These are phyloP conservation scores for Spatulosminthurus flaviceps DNA, from an alignment of 2,888 invertebrate species.

Conservation along the genomic window DNA sequence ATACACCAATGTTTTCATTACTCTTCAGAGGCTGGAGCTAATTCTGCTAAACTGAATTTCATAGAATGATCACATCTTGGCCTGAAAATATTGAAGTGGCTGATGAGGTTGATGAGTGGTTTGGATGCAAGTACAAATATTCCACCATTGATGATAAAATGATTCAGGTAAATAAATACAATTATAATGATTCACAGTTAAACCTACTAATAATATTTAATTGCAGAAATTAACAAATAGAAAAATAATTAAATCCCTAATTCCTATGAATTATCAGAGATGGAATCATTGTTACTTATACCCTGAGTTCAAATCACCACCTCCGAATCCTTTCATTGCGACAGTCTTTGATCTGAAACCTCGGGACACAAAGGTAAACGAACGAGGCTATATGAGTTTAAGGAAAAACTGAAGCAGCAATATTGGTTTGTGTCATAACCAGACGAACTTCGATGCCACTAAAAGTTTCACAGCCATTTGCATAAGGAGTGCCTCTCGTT, in stretches of 20 bases:
- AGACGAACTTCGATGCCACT: too few relatives aligned
- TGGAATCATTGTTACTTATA: conserved; percentile 76
- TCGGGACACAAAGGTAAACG: conserved; percentile 71
- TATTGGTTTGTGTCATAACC: too few relatives aligned
- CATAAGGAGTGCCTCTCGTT: too few relatives aligned
- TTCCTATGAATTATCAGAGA: conserved; percentile 64
- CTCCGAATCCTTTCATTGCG: conserved; percentile 92
- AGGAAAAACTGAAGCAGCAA: too few relatives aligned
- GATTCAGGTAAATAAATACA: too few relatives aligned
- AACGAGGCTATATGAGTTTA: too few relatives aligned
- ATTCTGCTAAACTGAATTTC: conserved; percentile 58
- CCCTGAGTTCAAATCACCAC: conserved; percentile 78
- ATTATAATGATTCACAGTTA: too few relatives aligned
- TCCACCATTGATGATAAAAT: conserved; percentile 74
- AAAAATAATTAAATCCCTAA: background rate
- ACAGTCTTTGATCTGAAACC: conserved; percentile 77
- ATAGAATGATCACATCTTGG: conserved; percentile 70
- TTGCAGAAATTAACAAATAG: too few relatives aligned
- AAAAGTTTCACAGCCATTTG: too few relatives aligned
- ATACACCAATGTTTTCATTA: background rate
- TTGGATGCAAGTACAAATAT: conserved; percentile 85
- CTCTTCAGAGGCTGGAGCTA: background rate
- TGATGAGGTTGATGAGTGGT: conserved; percentile 82
- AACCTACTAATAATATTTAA: too few relatives aligned
- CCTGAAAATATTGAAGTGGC: conserved; percentile 69